These are phyloP conservation scores for Aquatica leii DNA, from an alignment of 2,888 invertebrate species.

Conservation along the genomic window DNA sequence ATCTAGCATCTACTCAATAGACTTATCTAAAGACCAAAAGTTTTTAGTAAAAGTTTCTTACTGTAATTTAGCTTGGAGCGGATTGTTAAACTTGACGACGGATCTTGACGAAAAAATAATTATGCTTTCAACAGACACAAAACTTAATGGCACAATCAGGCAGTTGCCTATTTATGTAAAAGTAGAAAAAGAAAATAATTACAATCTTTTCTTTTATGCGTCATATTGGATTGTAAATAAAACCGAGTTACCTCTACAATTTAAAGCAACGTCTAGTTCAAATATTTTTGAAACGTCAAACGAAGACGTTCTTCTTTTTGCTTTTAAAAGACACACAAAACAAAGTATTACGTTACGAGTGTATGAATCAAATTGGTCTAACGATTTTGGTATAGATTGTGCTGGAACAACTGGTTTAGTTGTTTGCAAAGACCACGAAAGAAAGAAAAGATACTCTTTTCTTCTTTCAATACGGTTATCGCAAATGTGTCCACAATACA, in stretches of 20 bases:
- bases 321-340: slow-evolving; percentile 65
- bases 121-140: slow-evolving; percentile 66
- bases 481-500: slow-evolving; percentile 75
- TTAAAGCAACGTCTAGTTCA: slow-evolving; percentile 62
- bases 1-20: slow-evolving; percentile 73
- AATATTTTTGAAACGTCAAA: slow-evolving; percentile 48
- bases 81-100: slow-evolving; percentile 71
- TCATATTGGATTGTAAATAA: slow-evolving; percentile 93
- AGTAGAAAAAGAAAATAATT: slow-evolving; percentile 69
- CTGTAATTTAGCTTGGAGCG: slow-evolving; percentile 74
- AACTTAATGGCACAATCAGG: slow-evolving; percentile 69
- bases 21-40: slow-evolving; percentile 67
- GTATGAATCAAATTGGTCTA: slow-evolving; percentile 72
- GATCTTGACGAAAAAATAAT: slow-evolving; percentile 67
- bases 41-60: slow-evolving; percentile 66
- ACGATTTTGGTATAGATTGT: slow-evolving; percentile 71
- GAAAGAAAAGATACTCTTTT: slow-evolving; percentile 76
- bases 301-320: slow-evolving; percentile 76
- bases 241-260: slow-evolving; percentile 81
- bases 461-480: slow-evolving; percentile 74
- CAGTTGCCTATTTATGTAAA: slow-evolving; percentile 74
- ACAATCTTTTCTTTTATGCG: slow-evolving; percentile 75
- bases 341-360: slow-evolving; percentile 65
- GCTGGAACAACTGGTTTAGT: slow-evolving; percentile 80
- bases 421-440: slow-evolving; percentile 74